These are phyloP conservation scores for Pheosia gnoma DNA, from an alignment of 2,888 invertebrate genomes.

Conservation along the genomic window DNA sequence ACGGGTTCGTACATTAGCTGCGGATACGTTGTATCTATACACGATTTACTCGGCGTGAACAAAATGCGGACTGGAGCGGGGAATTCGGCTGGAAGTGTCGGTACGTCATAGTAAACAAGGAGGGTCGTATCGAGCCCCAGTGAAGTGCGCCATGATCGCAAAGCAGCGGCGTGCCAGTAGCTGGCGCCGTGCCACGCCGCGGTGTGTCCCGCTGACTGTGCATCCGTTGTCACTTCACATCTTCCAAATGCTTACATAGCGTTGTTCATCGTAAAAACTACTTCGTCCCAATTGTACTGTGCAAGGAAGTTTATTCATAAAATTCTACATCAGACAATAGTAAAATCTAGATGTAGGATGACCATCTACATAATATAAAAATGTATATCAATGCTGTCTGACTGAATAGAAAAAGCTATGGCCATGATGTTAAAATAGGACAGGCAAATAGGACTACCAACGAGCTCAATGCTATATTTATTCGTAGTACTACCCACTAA, in stretches of 20 bases:
- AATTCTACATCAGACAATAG: conserved; percentile 1
- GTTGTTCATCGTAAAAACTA: conserved; percentile 36
- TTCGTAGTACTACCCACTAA: too few species aligned
- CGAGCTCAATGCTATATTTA: too few species aligned
- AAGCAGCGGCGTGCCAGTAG: conserved; percentile 33
- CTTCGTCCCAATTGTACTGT: conserved; percentile 32
- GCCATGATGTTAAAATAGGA: neutral
- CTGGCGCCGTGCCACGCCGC: conserved; percentile 64
- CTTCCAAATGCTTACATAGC: conserved; percentile 37
- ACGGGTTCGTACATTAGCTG: neutral
- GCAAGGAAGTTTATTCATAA: conserved; percentile 18
- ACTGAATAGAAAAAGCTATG: neutral
- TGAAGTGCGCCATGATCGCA: conserved; percentile 45
- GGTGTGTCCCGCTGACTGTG: conserved; percentile 40
- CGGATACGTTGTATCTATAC: neutral
- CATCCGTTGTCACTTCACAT: conserved; percentile 45
- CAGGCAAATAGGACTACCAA: neutral
- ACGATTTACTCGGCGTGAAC: neutral
- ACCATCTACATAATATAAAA: neutral
- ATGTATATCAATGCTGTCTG: neutral
- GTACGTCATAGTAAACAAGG: conserved; percentile 33
- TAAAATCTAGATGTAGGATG: neutral
- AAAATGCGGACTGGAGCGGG: neutral
- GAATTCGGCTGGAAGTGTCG: neutral
- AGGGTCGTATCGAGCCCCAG: conserved; percentile 31